phyloP scores from a whole-genome alignment of 37 sponge, comb jelly and placozoan genomes.

The Agelas oroides region DNA sequence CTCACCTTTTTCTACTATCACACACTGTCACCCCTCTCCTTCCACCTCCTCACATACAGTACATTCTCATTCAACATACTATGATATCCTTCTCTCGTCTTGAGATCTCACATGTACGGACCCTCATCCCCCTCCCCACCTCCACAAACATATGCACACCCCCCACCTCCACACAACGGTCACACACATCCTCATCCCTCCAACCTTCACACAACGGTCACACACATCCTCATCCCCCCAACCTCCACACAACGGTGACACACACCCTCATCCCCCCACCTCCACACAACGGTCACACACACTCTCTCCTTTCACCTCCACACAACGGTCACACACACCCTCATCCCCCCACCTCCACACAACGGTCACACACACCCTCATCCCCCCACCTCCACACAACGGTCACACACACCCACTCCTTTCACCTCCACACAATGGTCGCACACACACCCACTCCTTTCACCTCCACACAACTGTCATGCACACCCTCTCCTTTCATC shows the following conservation, averaged over 20 bases:
- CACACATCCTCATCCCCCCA: neutral
- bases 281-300: constrained; percentile 4
- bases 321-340: too few relatives aligned
- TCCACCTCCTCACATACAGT: too few relatives aligned
- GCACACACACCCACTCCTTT: too few relatives aligned
- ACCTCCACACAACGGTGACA: neutral
- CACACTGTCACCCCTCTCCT: too few relatives aligned
- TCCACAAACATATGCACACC: constrained; percentile 1
- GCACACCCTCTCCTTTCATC: neutral
- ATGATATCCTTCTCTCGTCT: too few relatives aligned
- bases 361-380: neutral
- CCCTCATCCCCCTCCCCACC: neutral
- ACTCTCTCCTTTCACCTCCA: neutral
- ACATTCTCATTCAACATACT: too few relatives aligned
- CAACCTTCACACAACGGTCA: too few relatives aligned
- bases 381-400: too few relatives aligned
- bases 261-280: neutral
- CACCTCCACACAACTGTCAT: neutral
- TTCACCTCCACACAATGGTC: too few relatives aligned
- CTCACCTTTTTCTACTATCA: too few relatives aligned
- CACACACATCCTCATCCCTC: constrained; percentile 1
- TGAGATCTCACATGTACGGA: neutral
- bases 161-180: too few relatives aligned
- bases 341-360: neutral
- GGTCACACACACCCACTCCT: constrained; percentile 10